Evolutionary conservation across 2,888 invertebrate species (phyloP).

Genomic region (Perizoma flavofasciatum): DNA sequence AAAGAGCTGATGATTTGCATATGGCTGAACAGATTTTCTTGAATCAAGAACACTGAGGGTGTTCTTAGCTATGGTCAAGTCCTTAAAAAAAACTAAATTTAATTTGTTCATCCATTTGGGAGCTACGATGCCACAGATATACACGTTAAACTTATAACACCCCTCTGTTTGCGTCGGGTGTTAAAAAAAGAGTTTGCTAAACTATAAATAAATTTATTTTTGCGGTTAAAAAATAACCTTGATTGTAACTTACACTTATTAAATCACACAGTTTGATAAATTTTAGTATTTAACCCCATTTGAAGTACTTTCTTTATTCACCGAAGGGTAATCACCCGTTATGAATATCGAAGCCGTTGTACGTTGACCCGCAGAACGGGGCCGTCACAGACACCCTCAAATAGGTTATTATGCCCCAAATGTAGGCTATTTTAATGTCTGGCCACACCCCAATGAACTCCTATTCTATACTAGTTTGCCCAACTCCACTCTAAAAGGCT

Average conservation of each 20-base stretch:
- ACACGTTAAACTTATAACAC: too few species aligned
- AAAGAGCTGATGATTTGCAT: too few species aligned
- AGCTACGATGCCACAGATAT: too few species aligned
- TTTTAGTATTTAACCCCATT: slow-evolving; percentile 10
- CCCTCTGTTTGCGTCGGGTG: too few species aligned
- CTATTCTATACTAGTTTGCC: slow-evolving; percentile 35
- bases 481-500: slow-evolving; percentile 27
- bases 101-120: too few species aligned
- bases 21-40: too few species aligned
- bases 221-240: background rate
- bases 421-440: slow-evolving; percentile 44
- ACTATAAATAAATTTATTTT: too few species aligned
- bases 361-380: slow-evolving; percentile 53
- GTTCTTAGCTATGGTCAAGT: too few species aligned
- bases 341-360: slow-evolving; percentile 42
- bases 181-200: too few species aligned
- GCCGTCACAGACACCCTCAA: slow-evolving; percentile 55
- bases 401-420: slow-evolving; percentile 44
- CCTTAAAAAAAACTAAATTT: too few species aligned
- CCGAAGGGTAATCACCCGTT: slow-evolving; percentile 40
- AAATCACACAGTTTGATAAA: slow-evolving; percentile 7
- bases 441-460: slow-evolving; percentile 49
- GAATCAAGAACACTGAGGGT: too few species aligned
- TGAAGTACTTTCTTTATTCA: slow-evolving; percentile 13
- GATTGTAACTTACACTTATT: background rate